A percentile compares a stretch with the other conserved stretches of the same genome.
Conservation (phyloP, 2,888 invertebrate species). For the Notodonta ziczac region DNA sequence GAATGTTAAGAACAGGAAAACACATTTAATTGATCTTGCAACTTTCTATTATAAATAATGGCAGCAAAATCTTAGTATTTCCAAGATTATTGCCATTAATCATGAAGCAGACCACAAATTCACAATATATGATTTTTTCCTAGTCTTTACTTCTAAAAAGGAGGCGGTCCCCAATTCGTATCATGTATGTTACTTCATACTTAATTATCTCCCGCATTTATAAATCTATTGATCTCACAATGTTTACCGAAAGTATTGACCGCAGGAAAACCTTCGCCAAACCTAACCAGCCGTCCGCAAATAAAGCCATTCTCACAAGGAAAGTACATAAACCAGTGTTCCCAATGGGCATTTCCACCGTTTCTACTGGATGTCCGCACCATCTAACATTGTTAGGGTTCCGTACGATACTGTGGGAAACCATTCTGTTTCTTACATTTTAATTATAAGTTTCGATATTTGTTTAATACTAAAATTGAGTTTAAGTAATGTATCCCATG, state of each 20-base stretch:
- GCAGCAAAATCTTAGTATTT: too few species aligned
- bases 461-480: neutral
- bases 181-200: too few species aligned
- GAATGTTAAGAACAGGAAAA: too few species aligned
- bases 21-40: too few species aligned
- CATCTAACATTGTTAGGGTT: conserved; percentile 24
- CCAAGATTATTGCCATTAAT: too few species aligned
- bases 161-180: too few species aligned
- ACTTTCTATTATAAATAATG: too few species aligned
- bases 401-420: conserved; percentile 11
- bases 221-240: neutral
- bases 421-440: conserved; percentile 7
- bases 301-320: conserved; percentile 22
- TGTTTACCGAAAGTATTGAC: conserved; percentile 16
- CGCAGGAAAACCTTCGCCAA: neutral
- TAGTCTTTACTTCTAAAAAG: too few species aligned
- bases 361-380: conserved; percentile 23
- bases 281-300: conserved; percentile 9
- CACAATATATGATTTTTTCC: too few species aligned
- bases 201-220: too few species aligned
- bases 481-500: too few species aligned
- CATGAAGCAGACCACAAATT: neutral
- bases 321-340: conserved; percentile 25
- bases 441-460: too few species aligned
- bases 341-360: conserved; percentile 19